These are phyloP conservation scores for Rapana venosa DNA, from an alignment of 2,888 invertebrate species.

Conservation along the genomic window DNA sequence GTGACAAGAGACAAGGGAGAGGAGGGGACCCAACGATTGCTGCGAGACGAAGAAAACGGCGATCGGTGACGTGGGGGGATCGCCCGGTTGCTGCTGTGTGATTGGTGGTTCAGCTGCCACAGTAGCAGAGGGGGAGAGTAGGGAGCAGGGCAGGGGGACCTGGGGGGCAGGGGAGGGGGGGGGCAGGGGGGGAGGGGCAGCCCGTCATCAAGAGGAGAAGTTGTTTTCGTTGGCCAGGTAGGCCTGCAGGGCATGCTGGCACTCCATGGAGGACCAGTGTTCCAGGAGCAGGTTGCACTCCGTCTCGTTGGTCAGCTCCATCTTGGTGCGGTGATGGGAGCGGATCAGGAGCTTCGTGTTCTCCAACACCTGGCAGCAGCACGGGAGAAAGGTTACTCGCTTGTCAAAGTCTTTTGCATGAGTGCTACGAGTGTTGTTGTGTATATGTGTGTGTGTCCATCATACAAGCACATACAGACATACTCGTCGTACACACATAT, in stretches of 20 bases:
- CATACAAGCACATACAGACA: no score
- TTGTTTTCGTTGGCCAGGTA: constrained; percentile 74
- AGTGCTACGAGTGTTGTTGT: no score
- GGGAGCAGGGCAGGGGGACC: neutral
- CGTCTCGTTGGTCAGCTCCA: constrained; percentile 83
- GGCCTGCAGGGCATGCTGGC: constrained; percentile 81
- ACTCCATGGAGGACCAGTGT: constrained; percentile 87
- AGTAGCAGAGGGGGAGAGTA: neutral
- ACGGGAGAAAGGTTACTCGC: no score
- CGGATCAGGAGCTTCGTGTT: constrained; percentile 81
- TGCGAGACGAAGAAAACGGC: no score
- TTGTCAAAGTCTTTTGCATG: no score
- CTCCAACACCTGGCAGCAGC: constrained; percentile 75
- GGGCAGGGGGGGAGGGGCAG: neutral
- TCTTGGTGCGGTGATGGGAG: constrained; percentile 82
- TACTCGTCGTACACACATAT: no score
- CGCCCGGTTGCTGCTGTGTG: neutral
- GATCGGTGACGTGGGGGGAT: no score
- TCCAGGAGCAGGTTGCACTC: constrained; percentile 85
- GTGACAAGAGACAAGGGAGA: no score
- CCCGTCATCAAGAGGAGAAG: constrained; percentile 56
- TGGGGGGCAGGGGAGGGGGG: neutral
- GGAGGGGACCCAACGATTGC: no score
- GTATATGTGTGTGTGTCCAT: no score
- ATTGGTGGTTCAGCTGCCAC: neutral